Evolutionary conservation across 1,140 invertebrate species (phyloP), one percentile per base, ranked within the genome.

Genomic region (Hypsibius dujardini): DNA sequence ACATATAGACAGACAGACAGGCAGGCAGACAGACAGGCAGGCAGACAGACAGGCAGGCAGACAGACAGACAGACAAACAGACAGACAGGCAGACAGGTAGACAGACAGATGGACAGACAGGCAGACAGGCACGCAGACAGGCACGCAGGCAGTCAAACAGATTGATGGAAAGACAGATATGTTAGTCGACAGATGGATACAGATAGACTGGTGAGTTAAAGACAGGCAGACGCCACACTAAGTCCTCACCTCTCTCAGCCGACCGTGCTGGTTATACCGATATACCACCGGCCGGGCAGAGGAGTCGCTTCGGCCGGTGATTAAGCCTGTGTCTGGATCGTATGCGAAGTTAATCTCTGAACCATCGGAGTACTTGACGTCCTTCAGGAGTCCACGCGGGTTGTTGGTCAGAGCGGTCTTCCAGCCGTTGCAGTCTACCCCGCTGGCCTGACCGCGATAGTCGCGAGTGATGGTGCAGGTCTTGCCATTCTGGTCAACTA

Each of bases 311-410:
- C 91, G 90, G 0, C 88, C 88, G 75, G 90, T 88, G 12, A 98
- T 78, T 45, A 98, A 80, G 1, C 92, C 93, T 1, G 87, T 89
- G 0, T 88, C 87, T 1, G 88, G 87, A 74, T 94, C 87, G 79
- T 97, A 97, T 73, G 92, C 90, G 77, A 95, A 94, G 1, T 89
- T 91, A 0, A 90, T 86, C 75, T 92, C 91, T 75, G 90, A 90
- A 80, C 93, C 92, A 76, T 93, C 90, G 0, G 90, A 89, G 1
- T 90, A 90, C 74, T 87, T 87, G 15, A 95, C 81, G 77, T 90
- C 88, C 76, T 93, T 88, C 1, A 95, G 79, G 83, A 92, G 87
- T 75, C 89, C 87, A 47, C 76, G 74, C 67, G 76, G 77, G 70
- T 81, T 81, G 72, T 82, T 80, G 88, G 94, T 85, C 1, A 96